Evolutionary conservation across 1,140 invertebrate species (phyloP).

Genomic region (Cyphomyrmex costatus): DNA sequence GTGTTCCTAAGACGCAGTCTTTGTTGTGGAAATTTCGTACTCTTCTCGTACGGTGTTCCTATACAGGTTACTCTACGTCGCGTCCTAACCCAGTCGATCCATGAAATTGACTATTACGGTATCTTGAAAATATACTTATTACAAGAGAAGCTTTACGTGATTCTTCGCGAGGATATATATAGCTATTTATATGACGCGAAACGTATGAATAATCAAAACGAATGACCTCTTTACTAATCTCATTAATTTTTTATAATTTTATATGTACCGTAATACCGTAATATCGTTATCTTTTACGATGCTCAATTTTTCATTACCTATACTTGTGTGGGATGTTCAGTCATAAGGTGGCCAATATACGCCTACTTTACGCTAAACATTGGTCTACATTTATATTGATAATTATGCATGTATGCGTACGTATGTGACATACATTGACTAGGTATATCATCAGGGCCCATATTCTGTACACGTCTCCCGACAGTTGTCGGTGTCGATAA

Average conservation of each 20-base stretch:
- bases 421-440: too few relatives aligned
- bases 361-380: too few relatives aligned
- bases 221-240: constrained; percentile 11
- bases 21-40: constrained; percentile 83
- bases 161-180: neutral
- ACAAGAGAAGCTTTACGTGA: neutral
- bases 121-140: constrained; percentile 40
- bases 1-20: constrained; percentile 70
- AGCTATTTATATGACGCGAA: constrained; percentile 11
- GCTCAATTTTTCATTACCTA: too few relatives aligned
- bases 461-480: too few relatives aligned
- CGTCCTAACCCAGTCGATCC: constrained; percentile 5
- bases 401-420: too few relatives aligned
- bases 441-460: too few relatives aligned
- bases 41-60: constrained; percentile 31
- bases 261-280: neutral
- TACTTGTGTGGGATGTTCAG: too few relatives aligned
- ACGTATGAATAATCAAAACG: neutral
- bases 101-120: constrained; percentile 2
- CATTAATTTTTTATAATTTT: neutral
- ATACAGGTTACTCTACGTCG: constrained; percentile 61
- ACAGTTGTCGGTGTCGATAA: too few relatives aligned
- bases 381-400: too few relatives aligned
- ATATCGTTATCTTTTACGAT: neutral
- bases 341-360: too few relatives aligned